phyloP scores from a whole-genome alignment of 1,140 invertebrate species.

The Homarus americanus region DNA sequence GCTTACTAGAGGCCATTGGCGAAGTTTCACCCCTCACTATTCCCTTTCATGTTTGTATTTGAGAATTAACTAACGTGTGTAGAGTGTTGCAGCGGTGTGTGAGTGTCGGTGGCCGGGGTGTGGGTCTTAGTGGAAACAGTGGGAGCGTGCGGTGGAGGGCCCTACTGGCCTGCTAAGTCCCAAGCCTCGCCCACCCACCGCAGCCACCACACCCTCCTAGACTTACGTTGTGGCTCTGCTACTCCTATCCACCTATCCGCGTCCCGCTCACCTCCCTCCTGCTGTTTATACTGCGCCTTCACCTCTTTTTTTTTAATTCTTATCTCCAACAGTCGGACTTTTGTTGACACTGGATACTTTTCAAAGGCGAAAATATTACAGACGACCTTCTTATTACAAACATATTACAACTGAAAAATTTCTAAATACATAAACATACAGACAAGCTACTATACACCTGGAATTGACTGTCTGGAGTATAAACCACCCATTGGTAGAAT shows the following conservation, averaged over 20 bases:
- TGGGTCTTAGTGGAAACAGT: conserved; percentile 72
- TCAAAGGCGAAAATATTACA: too few relatives aligned
- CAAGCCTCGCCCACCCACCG: conserved; percentile 62
- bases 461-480: too few relatives aligned
- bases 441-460: too few relatives aligned
- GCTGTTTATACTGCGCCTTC: neutral
- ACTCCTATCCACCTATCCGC: neutral
- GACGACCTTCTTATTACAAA: too few relatives aligned
- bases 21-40: neutral
- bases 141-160: conserved; percentile 47
- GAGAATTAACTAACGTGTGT: neutral
- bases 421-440: too few relatives aligned
- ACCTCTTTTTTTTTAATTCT: neutral
- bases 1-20: neutral
- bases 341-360: neutral
- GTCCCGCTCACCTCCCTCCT: neutral
- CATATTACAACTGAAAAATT: too few relatives aligned
- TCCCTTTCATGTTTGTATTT: neutral
- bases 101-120: conserved; percentile 57
- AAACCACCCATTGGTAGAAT: too few relatives aligned
- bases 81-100: neutral
- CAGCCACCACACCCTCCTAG: conserved; percentile 54
- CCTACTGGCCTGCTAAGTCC: conserved; percentile 75
- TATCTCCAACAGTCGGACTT: too few relatives aligned
- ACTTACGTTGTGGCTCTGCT: neutral